Base-by-base conservation (phyloP, 2,113 vertebrate species). In the Perognathus longimembris region DNA sequence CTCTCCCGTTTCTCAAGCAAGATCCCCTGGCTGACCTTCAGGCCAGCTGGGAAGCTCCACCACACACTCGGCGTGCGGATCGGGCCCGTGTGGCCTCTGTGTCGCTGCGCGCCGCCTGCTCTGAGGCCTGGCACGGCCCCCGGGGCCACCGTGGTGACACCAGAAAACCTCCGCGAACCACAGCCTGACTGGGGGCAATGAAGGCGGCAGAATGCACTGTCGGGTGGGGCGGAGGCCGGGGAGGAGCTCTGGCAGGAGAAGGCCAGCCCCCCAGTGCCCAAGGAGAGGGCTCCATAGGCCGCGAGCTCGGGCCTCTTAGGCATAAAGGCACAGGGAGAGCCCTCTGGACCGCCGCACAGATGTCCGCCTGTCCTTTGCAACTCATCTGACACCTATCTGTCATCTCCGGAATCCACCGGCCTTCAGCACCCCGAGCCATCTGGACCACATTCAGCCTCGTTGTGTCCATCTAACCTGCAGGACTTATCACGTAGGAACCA, bases 11-110 rank as follows among this genome's bases (percentile, higher is more conserved):
- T 85, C 69, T 91, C 91, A 76, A 78, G 40, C 17, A 36, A 34
- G 24, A 57, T 79, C 64, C 79, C 67, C 91, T 94, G 94, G 92
- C 92, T 93, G 93, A 96, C 84, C 93, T 94, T 91, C 63, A 50
- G 63, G 67, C 74, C 95, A 95, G 88, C 94, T 96, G 94, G 95
- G 79, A 83, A 94, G 89, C 38, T 12, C 34, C 38, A 45, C 34
- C 64, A 81, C 77, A 87, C 90, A 85, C 24, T 0, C 8, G 84
- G 63, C 77, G 78, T 17, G 69, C 92, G 86, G 85, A 91, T 30
- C 88, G 59, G 66, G n/a, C 67, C 45, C 14, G 50, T 54, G 50
- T 45, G 45, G 45, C 45, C 45, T 45, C 45, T 45, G 45, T 54
- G 50, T 1, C 1, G 0, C 64, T 26, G 59, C 26, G 45, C 66